phyloP scores from a whole-genome alignment of 37 sponge, comb jelly and placozoan species.

The Theonella swinhoei region DNA sequence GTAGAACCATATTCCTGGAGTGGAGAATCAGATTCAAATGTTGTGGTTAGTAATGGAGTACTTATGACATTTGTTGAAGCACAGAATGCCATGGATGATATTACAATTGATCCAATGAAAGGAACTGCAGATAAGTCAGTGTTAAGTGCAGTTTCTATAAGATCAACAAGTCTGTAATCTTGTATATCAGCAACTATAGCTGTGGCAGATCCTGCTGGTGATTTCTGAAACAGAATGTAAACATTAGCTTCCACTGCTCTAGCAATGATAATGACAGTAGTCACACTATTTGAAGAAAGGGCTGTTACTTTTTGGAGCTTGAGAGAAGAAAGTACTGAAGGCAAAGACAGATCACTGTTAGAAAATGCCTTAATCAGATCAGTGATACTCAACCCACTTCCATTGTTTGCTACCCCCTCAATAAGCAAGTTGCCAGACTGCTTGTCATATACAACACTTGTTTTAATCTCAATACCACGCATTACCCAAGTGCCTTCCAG shows the following conservation, averaged over 20 bases:
- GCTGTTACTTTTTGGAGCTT: not conserved
- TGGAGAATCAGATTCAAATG: not conserved
- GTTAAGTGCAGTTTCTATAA: not conserved
- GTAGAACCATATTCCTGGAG: not conserved
- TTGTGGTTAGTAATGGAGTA: not conserved
- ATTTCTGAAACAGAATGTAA: not conserved
- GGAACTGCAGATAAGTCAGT: not conserved
- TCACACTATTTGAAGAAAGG: not conserved
- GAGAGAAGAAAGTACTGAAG: not conserved
- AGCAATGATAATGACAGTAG: not conserved
- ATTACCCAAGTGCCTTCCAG: not conserved
- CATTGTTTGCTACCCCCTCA: not conserved
- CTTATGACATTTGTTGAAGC: not conserved
- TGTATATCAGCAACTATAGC: not conserved
- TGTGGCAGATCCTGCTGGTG: not conserved
- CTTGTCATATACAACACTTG: not conserved
- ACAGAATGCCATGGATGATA: not conserved
- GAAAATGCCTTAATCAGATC: not conserved
- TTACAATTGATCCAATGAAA: not conserved
- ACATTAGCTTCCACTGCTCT: not conserved
- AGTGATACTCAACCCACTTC: not conserved
- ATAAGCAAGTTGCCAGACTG: not conserved
- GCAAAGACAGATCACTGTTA: not conserved
- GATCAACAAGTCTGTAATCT: not conserved
- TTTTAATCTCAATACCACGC: not conserved